phyloP scores from a whole-genome alignment of 2,797 vertebrate genomes.

The Helostoma temminkii region DNA sequence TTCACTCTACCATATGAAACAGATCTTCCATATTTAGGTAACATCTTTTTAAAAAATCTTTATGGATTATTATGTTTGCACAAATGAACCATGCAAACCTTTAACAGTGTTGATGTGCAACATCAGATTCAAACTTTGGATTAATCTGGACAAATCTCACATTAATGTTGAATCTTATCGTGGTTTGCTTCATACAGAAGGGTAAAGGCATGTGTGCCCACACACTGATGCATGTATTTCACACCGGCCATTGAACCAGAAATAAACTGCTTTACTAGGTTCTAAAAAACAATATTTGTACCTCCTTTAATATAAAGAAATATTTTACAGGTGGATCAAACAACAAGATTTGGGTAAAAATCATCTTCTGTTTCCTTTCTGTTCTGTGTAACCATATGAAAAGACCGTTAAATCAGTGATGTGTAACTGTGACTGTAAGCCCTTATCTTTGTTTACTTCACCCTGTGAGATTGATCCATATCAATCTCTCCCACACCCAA shows the following conservation, averaged over 20 bases:
- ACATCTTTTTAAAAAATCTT: slow-evolving; percentile 4
- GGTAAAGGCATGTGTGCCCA: not conserved
- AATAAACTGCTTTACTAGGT: not conserved
- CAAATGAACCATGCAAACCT: too few relatives aligned
- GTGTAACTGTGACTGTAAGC: slow-evolving; percentile 52
- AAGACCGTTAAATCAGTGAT: slow-evolving; percentile 46
- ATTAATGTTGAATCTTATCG: too few relatives aligned
- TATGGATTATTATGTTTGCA: not conserved
- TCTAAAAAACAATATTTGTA: not conserved
- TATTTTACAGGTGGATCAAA: slow-evolving; percentile 20
- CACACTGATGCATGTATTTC: not conserved
- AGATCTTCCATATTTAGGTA: too few relatives aligned
- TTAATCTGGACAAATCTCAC: too few relatives aligned
- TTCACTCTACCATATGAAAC: not conserved
- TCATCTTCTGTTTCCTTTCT: slow-evolving; percentile 1
- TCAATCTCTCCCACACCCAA: slow-evolving; percentile 59
- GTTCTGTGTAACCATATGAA: slow-evolving; percentile 43
- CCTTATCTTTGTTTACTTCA: slow-evolving; percentile 68
- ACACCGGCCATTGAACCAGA: slow-evolving; percentile 18
- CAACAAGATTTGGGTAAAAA: not conserved
- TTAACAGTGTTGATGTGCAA: too few relatives aligned
- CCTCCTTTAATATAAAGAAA: slow-evolving; percentile 1
- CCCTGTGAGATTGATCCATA: slow-evolving; percentile 62
- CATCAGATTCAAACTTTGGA: too few relatives aligned
- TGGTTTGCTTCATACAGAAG: not conserved